Evolutionary conservation across 2,113 vertebrate species (phyloP).

Genomic region (Crotalus helleri): DNA sequence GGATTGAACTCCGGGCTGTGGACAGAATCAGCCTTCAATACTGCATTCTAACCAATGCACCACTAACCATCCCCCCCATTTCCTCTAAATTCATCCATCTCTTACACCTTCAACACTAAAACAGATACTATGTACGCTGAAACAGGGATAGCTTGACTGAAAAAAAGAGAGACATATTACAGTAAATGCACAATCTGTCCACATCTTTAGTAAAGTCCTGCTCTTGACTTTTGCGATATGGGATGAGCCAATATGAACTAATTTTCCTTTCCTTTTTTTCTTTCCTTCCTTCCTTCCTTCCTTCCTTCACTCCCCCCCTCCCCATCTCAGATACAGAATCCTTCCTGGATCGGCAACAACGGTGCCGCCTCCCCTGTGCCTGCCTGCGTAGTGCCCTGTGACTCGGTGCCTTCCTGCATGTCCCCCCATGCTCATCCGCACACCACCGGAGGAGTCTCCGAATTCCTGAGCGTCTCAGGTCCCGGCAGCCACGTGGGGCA

Average conservation of each 20-base stretch:
- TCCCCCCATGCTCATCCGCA: conserved; percentile 89
- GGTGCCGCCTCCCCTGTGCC: conserved; percentile 89
- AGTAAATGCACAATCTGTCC: neutral
- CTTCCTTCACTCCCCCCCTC: conserved; percentile 21
- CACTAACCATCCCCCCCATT: neutral
- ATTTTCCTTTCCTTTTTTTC: conserved; percentile 1
- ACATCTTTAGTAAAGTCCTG: neutral
- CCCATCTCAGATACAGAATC: conserved; percentile 89
- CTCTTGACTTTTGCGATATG: neutral
- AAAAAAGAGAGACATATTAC: neutral
- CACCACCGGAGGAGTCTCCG: conserved; percentile 82
- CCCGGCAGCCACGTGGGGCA: conserved; percentile 86
- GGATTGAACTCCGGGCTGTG: neutral
- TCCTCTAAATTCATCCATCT: neutral
- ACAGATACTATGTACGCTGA: neutral
- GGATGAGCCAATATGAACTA: rapidly evolving
- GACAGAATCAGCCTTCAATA: neutral
- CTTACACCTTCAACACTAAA: neutral
- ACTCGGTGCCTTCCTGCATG: conserved; percentile 93
- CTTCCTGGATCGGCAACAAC: conserved; percentile 89
- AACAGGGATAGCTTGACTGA: neutral
- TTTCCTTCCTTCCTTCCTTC: neutral
- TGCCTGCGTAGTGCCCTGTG: conserved; percentile 92
- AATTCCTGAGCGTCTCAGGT: conserved; percentile 86
- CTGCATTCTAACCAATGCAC: neutral